Evolutionary conservation across 2,888 invertebrate species (phyloP), one percentile per base, ranked within the genome.

Genomic region (Nemotelus nigrinus): DNA sequence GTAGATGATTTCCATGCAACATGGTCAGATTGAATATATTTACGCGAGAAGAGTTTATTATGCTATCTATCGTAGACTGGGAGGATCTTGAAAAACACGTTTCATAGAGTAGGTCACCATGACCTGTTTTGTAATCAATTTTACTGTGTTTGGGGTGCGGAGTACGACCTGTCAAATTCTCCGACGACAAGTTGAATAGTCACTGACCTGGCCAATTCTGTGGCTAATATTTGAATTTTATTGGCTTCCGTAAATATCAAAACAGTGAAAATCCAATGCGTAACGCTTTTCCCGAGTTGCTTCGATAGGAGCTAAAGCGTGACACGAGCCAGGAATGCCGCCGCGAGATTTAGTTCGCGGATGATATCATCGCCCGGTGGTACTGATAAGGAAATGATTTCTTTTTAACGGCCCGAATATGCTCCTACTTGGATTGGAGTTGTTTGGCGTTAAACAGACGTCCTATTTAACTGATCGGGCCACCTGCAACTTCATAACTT

Each of bases 121-220:
- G 63, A 63, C 39, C 63, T 63, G 63, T 63, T 63, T 63, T 63
- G 63, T 63, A 63, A 63, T 63, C 63, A 41, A 43, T 63, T 63
- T 63, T 63, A 2, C 63, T 3, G n/a, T n/a, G 5, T 41, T 43
- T 8, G 8, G 4, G 39, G 25, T 53, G 41, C 4, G 43, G 25
- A 43, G 43, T 39, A 1, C 25, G 25, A 58, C 8, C 43, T 63
- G 43, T 63, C 63, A 63, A 57, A 63, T 41, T 39, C 5, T 39
- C 43, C 4, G 25, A 25, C 3, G 10, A 57, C 7, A 8, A 8
- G 57, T 25, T 43, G 4, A 5, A 25, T 39, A 63, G 41, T 63
- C 10, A 63, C 63, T 63, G 63, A 63, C 63, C 63, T 63, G 43
- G 41, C 3, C 63, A 63, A 63, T 43, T 43, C 39, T 39, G 43